These are phyloP conservation scores for Anticlea derivata DNA, from an alignment of 2,888 invertebrate genomes.

Conservation along the genomic window DNA sequence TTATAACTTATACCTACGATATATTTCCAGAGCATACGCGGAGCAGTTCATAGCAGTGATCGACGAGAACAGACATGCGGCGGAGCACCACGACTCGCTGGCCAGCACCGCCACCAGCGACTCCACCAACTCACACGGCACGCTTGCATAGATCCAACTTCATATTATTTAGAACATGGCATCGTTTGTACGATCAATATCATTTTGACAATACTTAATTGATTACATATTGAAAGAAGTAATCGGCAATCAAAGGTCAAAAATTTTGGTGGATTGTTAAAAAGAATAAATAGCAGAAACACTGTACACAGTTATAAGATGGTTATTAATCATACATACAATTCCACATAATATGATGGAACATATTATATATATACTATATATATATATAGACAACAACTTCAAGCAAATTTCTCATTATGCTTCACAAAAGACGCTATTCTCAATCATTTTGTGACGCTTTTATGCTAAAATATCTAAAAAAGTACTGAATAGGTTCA, in stretches of 20 bases:
- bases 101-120: constrained; percentile 65
- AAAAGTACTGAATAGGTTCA: neutral
- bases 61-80: constrained; percentile 80
- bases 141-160: constrained; percentile 3
- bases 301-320: too few relatives aligned
- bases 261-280: too few relatives aligned
- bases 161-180: too few relatives aligned
- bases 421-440: neutral
- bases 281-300: too few relatives aligned
- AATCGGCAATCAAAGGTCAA: too few relatives aligned
- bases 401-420: neutral
- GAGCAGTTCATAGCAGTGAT: constrained; percentile 86
- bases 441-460: constrained; percentile 4
- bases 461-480: neutral
- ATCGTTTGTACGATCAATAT: too few relatives aligned
- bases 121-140: constrained; percentile 40
- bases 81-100: constrained; percentile 74
- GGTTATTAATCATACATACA: too few relatives aligned
- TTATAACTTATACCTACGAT: neutral
- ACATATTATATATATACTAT: too few relatives aligned
- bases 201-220: too few relatives aligned
- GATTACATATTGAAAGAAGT: too few relatives aligned
- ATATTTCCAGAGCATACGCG: constrained; percentile 78
- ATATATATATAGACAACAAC: too few relatives aligned
- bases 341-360: too few relatives aligned